phyloP scores from a whole-genome alignment of 2,113 vertebrate genomes.

The Halcyon malimbica region DNA sequence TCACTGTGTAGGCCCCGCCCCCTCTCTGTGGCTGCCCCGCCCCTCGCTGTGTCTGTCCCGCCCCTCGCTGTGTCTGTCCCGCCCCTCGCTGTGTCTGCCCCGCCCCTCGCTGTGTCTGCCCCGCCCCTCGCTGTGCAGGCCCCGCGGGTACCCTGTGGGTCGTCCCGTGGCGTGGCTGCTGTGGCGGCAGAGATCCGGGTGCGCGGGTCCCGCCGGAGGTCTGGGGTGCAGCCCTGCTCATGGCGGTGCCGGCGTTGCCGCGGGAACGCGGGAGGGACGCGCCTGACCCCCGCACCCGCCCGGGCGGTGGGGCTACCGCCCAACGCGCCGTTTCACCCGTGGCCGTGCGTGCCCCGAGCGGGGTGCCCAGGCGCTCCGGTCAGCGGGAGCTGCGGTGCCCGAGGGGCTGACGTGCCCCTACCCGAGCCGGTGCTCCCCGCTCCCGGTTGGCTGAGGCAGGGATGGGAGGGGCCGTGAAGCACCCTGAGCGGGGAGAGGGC shows the following conservation, averaged over 20 bases:
- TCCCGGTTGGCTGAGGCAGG: not conserved
- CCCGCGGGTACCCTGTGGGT: not conserved
- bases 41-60: rapidly evolving
- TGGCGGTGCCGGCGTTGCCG: rapidly evolving
- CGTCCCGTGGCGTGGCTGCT: not conserved
- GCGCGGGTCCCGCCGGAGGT: rapidly evolving
- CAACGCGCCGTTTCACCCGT: rapidly evolving
- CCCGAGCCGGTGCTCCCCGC: not conserved
- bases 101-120: too few relatives aligned
- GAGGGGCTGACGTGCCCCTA: rapidly evolving
- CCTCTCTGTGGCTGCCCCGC: rapidly evolving
- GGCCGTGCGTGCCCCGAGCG: rapidly evolving
- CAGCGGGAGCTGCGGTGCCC: not conserved
- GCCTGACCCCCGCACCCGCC: too few relatives aligned
- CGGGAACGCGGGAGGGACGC: not conserved
- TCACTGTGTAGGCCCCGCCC: not conserved
- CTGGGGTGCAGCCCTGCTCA: rapidly evolving
- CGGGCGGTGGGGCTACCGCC: too few relatives aligned
- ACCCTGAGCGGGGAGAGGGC: not conserved
- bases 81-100: not conserved
- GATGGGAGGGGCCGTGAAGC: rapidly evolving
- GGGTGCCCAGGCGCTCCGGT: not conserved
- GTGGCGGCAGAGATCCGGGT: not conserved
- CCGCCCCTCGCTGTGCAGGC: too few relatives aligned
- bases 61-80: not conserved